Evolutionary conservation across 2,113 vertebrate genomes (phyloP).

Genomic region (Sapayoa aenigma): DNA sequence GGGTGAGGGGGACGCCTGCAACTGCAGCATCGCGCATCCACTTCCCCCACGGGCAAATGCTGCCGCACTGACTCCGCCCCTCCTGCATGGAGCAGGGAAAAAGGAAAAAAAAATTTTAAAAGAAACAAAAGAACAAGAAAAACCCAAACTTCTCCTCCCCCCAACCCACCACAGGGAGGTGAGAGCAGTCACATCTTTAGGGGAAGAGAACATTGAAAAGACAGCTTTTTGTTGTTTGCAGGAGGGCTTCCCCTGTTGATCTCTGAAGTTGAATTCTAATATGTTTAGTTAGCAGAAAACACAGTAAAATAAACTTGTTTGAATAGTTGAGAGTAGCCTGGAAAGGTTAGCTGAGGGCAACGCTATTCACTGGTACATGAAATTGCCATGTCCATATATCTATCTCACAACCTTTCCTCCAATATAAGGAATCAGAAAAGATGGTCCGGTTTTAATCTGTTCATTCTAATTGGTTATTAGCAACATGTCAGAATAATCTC

Average conservation of each 20-base stretch:
- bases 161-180: no score
- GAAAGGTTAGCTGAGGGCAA: neutral
- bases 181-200: neutral
- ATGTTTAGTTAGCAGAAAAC: neutral
- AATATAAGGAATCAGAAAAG: neutral
- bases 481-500: neutral
- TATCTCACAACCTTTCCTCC: neutral
- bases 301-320: neutral
- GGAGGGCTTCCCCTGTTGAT: neutral
- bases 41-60: no score
- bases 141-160: no score
- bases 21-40: no score
- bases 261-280: neutral
- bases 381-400: no score
- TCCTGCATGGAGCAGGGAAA: no score
- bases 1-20: no score
- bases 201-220: neutral
- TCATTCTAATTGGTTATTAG: neutral
- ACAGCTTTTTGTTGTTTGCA: neutral
- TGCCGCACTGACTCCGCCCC: no score
- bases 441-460: neutral
- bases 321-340: neutral
- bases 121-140: no score
- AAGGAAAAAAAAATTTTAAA: no score
- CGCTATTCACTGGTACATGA: neutral